These are phyloP conservation scores for Conomelus anceps DNA, from an alignment of 2,888 invertebrate species.

Conservation along the genomic window DNA sequence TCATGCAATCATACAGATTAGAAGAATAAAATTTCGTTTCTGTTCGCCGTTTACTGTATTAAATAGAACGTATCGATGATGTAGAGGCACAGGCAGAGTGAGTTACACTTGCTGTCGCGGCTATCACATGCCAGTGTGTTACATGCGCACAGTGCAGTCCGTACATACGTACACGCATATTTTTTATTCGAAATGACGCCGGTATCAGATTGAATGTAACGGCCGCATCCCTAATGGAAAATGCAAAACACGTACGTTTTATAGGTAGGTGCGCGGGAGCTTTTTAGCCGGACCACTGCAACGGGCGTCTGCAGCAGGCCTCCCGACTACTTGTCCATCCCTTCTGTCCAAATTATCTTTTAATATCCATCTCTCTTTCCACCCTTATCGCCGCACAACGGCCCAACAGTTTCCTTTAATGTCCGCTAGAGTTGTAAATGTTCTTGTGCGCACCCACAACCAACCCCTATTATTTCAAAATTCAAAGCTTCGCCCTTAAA, in stretches of 20 bases:
- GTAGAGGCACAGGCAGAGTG: neutral
- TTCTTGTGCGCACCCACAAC: neutral
- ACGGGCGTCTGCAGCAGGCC: neutral
- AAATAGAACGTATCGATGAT: slow-evolving; percentile 3
- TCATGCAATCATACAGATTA: slow-evolving; percentile 11
- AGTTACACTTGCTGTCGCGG: neutral
- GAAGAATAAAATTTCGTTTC: slow-evolving; percentile 1
- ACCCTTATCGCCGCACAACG: slow-evolving; percentile 6
- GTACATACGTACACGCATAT: neutral
- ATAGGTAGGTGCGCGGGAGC: slow-evolving; percentile 1
- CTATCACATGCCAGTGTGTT: neutral
- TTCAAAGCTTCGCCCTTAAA: neutral
- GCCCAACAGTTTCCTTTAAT: slow-evolving; percentile 2
- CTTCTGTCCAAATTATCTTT: slow-evolving; percentile 9
- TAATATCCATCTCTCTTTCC: slow-evolving; percentile 8
- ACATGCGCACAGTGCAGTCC: neutral
- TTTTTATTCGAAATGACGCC: neutral
- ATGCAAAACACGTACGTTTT: slow-evolving; percentile 20
- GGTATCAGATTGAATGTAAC: slow-evolving; percentile 18
- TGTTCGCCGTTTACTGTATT: neutral
- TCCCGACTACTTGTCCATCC: neutral
- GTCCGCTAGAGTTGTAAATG: neutral
- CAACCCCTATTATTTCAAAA: neutral
- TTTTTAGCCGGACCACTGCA: neutral
- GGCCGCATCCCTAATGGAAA: slow-evolving; percentile 17